Evolutionary conservation across 64 coral and sea anemone genomes (phyloP), one percentile per base, ranked within the genome.

Genomic region (Montipora sp.): DNA sequence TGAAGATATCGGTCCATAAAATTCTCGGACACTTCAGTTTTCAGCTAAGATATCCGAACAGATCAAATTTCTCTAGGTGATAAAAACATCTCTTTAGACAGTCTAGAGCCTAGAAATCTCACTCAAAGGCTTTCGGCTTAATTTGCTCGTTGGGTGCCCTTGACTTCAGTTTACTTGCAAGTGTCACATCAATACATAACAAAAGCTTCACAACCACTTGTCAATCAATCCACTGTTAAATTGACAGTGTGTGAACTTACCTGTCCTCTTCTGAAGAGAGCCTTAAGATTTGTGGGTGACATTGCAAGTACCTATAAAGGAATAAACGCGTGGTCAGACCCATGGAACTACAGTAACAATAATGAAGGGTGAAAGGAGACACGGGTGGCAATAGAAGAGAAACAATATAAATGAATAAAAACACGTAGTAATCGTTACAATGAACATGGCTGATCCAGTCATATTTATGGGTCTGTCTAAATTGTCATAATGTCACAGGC

Each of bases 191-290:
- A 63, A 3, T 14, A 63, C 53, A 57, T 14, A 3, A 11, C 14
- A 14, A 63, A 48, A 78, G 15, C 76, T 18, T 7, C 23, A n/a
- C 70, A 73, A 73, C 4, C 8, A 48, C 5, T 24, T 45, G 13
- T 0, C 68, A 71, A 71, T 15, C 3, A 16, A 77, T 49, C 14
- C 16, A 75, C 46, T 50, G 19, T 9, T 18, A 55, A 55, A 13
- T 60, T 4, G 36, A 27, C 58, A 7, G 13, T 63, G 14, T 11
- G 6, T 9, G 5, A 82, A 61, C 22, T 83, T 48, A 85, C 82
- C 82, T 85, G 82, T n/a, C 82, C 82, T 70, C 82, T 47, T 22
- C 82, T 71, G 59, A 21, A 85, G 60, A 85, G 65, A 50, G 82
- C 82, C 65, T 85, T 85, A 14, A 85, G 15, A 50, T 85, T 85